Percentiles rank a stretch among this genome's conserved stretches.
Evolutionary conservation across 2,888 invertebrate species (phyloP).

Genomic region (Eretmocerus hayati): DNA sequence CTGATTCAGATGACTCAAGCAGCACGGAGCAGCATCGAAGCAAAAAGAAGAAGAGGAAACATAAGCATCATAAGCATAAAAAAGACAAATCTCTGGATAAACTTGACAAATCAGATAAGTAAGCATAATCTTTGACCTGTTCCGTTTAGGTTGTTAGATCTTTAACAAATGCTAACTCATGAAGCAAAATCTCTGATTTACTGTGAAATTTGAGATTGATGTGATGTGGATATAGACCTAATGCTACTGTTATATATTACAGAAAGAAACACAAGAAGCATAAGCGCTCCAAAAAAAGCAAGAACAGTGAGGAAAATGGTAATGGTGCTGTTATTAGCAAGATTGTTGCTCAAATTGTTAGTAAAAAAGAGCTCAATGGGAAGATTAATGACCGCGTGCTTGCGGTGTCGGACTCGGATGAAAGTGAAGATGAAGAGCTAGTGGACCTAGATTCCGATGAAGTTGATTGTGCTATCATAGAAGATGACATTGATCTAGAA

Average conservation of each 20-base stretch:
- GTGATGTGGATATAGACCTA: too few species aligned
- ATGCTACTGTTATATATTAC: too few species aligned
- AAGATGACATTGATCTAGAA: constrained; percentile 80
- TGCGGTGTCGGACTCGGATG: constrained; percentile 41
- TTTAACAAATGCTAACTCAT: too few species aligned
- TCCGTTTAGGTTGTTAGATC: neutral
- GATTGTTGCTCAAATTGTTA: constrained; percentile 25
- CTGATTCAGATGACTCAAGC: constrained; percentile 31
- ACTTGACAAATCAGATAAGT: constrained; percentile 36
- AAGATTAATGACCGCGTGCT: constrained; percentile 35
- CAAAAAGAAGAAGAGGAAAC: constrained; percentile 44
- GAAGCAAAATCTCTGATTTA: too few species aligned
- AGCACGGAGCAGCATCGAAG: constrained; percentile 36
- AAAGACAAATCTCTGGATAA: constrained; percentile 39
- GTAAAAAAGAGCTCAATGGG: constrained; percentile 37
- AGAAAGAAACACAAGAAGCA: constrained; percentile 45
- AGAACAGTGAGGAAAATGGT: constrained; percentile 29
- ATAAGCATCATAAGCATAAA: constrained; percentile 44
- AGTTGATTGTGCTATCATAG: constrained; percentile 63
- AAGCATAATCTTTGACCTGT: constrained; percentile 8
- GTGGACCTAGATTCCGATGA: constrained; percentile 50
- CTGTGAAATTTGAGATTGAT: too few species aligned
- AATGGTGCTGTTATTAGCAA: constrained; percentile 37
- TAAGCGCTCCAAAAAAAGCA: constrained; percentile 36
- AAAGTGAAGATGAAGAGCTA: constrained; percentile 43